Conservation (phyloP, 2,797 vertebrate species). For the Sebastes trivittatus region DNA sequence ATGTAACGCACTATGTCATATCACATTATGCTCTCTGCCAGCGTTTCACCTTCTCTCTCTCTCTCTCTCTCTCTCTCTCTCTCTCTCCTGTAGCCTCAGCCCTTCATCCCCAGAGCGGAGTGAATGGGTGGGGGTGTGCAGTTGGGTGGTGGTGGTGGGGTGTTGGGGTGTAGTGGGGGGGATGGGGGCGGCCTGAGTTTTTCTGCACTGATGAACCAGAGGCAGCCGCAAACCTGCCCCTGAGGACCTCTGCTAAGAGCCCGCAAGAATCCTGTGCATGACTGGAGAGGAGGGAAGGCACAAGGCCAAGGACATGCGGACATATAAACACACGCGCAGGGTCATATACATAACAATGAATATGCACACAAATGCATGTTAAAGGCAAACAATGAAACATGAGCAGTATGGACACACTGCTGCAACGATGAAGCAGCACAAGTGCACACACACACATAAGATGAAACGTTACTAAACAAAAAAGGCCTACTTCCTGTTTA, state of each 20-base stretch:
- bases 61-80: neutral
- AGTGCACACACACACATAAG: neutral
- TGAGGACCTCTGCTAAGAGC: slow-evolving; percentile 67
- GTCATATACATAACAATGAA: neutral
- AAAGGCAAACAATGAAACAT: neutral
- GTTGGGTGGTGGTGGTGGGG: neutral
- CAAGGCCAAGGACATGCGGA: slow-evolving; percentile 63
- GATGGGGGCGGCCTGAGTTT: slow-evolving; percentile 38
- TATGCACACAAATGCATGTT: neutral
- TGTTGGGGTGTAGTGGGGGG: neutral
- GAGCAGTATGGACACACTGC: neutral
- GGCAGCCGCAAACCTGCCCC: slow-evolving; percentile 68
- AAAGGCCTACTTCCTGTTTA: slow-evolving; percentile 53
- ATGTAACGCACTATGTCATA: slow-evolving; percentile 72
- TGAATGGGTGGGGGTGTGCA: neutral
- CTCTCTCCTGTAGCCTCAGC: slow-evolving; percentile 24
- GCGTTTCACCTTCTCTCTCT: slow-evolving; percentile 42
- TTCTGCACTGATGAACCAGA: slow-evolving; percentile 71
- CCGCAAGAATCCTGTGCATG: slow-evolving; percentile 67
- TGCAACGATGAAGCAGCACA: neutral
- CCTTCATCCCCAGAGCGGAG: slow-evolving; percentile 25
- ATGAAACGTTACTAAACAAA: slow-evolving; percentile 13
- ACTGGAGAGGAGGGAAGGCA: slow-evolving; percentile 52
- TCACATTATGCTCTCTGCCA: slow-evolving; percentile 65
- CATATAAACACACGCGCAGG: slow-evolving; percentile 6